Conservation (phyloP, 2,888 invertebrate species). For the Drosophila monieri region DNA sequence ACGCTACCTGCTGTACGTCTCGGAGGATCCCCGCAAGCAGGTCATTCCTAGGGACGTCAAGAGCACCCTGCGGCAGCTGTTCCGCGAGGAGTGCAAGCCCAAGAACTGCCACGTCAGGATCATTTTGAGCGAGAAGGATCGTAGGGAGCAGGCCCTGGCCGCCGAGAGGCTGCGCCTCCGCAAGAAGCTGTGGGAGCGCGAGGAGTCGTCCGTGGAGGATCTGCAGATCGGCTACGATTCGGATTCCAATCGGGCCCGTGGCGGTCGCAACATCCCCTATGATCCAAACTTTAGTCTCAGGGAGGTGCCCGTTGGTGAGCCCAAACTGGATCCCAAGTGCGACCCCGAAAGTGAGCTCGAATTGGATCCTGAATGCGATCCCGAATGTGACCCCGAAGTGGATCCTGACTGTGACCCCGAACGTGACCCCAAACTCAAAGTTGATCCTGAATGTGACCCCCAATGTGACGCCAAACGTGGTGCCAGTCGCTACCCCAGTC, state of each 20-base stretch:
- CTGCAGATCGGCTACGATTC: not conserved
- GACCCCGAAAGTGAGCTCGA: too few relatives aligned
- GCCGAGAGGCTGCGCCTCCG: not conserved
- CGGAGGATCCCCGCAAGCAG: not conserved
- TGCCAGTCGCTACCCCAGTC: too few relatives aligned
- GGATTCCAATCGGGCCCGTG: not conserved
- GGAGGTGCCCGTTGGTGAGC: too few relatives aligned
- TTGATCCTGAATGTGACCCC: too few relatives aligned
- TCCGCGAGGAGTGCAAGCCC: not conserved
- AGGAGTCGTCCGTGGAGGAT: not conserved
- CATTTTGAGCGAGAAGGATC: not conserved
- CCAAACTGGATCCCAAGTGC: too few relatives aligned
- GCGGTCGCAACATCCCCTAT: not conserved
- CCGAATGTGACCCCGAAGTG: too few relatives aligned
- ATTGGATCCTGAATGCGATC: too few relatives aligned
- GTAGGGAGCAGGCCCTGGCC: not conserved
- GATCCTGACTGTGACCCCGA: too few relatives aligned
- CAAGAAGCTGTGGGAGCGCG: not conserved
- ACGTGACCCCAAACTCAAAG: too few relatives aligned
- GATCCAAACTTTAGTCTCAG: not conserved
- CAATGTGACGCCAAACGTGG: too few relatives aligned
- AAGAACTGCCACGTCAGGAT: not conserved
- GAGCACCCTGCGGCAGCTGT: not conserved
- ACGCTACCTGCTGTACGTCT: not conserved
- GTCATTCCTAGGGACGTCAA: not conserved